phyloP scores from a whole-genome alignment of 2,888 invertebrate genomes.

The Archips crataeganus region DNA sequence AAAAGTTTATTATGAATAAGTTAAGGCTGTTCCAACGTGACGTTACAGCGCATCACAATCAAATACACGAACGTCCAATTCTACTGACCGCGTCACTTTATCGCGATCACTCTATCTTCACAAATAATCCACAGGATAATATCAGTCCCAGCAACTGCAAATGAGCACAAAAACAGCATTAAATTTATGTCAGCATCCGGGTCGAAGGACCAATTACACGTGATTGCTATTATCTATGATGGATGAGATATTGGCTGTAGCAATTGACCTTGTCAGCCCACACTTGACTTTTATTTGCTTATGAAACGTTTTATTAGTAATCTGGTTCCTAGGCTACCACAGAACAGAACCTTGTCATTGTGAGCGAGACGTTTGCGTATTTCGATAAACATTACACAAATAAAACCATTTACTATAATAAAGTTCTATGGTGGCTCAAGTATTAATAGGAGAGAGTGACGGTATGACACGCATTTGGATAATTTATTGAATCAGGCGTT shows the following conservation, averaged over 20 bases:
- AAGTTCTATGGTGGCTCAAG: no score
- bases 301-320: not conserved
- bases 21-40: not conserved
- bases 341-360: no score
- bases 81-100: constrained; percentile 43
- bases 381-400: no score
- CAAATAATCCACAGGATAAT: constrained; percentile 93
- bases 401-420: no score
- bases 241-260: not conserved
- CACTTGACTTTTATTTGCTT: constrained; percentile 2
- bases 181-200: not conserved
- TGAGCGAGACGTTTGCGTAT: no score
- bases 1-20: constrained; percentile 41
- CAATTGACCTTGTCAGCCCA: constrained; percentile 20
- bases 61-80: not conserved
- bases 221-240: constrained; percentile 13
- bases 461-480: no score
- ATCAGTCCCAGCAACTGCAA: constrained; percentile 94
- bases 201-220: constrained; percentile 14
- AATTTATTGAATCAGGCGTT: no score
- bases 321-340: no score
- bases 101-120: constrained; percentile 90
- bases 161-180: constrained; percentile 48
- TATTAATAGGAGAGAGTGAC: no score
- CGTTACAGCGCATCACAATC: not conserved